These are phyloP conservation scores for Mycteria americana DNA, from an alignment of 2,797 vertebrate species.

Conservation along the genomic window DNA sequence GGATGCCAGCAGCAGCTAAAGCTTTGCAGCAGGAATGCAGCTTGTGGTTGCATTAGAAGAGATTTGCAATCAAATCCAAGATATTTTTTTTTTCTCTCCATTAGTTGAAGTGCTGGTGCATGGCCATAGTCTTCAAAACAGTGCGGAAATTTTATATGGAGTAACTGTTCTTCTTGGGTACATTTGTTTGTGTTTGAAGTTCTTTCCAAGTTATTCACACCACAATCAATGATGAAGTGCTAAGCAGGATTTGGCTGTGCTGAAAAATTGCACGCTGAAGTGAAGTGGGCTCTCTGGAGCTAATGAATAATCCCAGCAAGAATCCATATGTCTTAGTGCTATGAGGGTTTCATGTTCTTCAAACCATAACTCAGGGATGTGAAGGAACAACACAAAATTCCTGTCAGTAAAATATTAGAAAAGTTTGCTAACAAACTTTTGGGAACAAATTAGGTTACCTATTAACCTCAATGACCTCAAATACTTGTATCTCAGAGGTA, in stretches of 20 bases:
- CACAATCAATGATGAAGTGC: slow-evolving; percentile 14
- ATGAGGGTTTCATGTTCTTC: not conserved
- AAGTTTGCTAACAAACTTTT: not conserved
- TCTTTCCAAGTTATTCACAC: not conserved
- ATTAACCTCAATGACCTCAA: not conserved
- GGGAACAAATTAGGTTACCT: not conserved
- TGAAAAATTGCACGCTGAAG: not conserved
- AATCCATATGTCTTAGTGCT: not conserved
- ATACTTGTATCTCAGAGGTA: not conserved
- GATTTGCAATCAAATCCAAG: slow-evolving; percentile 14
- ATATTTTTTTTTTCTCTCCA: not conserved
- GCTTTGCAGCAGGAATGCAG: slow-evolving; percentile 23
- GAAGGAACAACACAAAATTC: not conserved
- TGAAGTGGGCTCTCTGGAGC: not conserved
- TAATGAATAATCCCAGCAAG: not conserved
- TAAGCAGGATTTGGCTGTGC: slow-evolving; percentile 26
- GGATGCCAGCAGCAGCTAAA: slow-evolving; percentile 39
- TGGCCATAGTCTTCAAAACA: not conserved
- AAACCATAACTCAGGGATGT: not conserved
- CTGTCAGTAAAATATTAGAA: not conserved
- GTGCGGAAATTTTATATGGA: not conserved
- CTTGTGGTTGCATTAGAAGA: slow-evolving; percentile 21
- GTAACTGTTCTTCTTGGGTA: not conserved
- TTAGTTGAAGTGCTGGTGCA: not conserved
- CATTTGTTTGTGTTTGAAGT: not conserved